Conservation (phyloP, 2,797 vertebrate species). For the Lerista edwardsae region DNA sequence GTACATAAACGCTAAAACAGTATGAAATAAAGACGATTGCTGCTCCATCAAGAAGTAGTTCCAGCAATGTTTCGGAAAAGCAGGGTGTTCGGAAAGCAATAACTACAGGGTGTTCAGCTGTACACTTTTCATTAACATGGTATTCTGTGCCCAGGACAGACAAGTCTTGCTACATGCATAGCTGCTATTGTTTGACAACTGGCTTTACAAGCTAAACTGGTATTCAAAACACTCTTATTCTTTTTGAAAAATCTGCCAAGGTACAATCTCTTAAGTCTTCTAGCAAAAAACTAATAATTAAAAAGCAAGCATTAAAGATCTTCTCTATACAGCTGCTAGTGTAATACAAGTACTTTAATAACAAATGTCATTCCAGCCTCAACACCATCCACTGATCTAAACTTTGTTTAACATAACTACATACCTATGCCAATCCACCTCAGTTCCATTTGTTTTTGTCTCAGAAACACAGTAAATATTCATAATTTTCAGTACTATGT, state of each 20-base stretch:
- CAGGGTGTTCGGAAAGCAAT: no score
- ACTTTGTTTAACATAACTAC: neutral
- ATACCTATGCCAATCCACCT: neutral
- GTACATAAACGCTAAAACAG: neutral
- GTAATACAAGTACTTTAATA: neutral
- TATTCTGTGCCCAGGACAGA: neutral
- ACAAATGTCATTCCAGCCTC: neutral
- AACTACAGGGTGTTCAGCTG: no score
- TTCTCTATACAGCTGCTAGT: neutral
- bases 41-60: neutral
- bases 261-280: neutral
- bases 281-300: neutral
- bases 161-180: neutral
- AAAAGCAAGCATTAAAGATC: neutral
- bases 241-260: neutral
- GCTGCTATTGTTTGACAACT: neutral
- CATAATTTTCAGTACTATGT: no score
- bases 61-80: no score
- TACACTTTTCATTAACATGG: neutral
- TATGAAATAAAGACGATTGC: neutral
- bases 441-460: neutral
- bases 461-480: neutral
- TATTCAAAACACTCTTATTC: neutral
- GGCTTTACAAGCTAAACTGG: neutral
- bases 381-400: neutral